These are phyloP conservation scores for Anguilla marmorata DNA, from an alignment of 2,797 vertebrate genomes.

Conservation along the genomic window DNA sequence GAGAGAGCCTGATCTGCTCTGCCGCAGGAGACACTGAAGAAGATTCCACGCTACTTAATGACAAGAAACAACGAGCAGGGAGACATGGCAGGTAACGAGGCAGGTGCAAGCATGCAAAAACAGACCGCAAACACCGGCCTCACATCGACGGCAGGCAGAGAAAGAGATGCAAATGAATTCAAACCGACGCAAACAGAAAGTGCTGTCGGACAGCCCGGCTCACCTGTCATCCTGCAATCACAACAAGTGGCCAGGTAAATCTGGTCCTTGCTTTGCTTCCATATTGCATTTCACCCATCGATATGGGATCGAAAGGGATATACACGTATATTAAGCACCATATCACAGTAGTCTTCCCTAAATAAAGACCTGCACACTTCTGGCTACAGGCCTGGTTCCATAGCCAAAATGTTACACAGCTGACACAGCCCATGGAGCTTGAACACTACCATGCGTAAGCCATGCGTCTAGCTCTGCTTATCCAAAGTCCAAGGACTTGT, in stretches of 20 bases:
- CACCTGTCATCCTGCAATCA: neutral
- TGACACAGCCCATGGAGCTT: neutral
- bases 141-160: neutral
- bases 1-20: conserved; percentile 55
- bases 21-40: conserved; percentile 48
- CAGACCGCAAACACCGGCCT: neutral
- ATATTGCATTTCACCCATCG: neutral
- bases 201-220: neutral
- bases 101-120: conserved; percentile 12
- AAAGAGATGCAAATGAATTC: neutral
- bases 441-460: neutral
- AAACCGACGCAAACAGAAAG: neutral
- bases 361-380: neutral
- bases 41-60: conserved; percentile 19
- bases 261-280: neutral
- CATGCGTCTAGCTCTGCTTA: neutral
- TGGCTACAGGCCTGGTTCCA: neutral
- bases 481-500: neutral
- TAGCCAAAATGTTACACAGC: neutral
- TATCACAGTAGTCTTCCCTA: neutral
- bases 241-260: neutral
- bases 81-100: neutral
- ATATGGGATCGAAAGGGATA: neutral
- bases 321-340: neutral
- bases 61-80: conserved; percentile 51